Conservation (phyloP, 2,797 vertebrate species). For the Hylomyscus alleni region DNA sequence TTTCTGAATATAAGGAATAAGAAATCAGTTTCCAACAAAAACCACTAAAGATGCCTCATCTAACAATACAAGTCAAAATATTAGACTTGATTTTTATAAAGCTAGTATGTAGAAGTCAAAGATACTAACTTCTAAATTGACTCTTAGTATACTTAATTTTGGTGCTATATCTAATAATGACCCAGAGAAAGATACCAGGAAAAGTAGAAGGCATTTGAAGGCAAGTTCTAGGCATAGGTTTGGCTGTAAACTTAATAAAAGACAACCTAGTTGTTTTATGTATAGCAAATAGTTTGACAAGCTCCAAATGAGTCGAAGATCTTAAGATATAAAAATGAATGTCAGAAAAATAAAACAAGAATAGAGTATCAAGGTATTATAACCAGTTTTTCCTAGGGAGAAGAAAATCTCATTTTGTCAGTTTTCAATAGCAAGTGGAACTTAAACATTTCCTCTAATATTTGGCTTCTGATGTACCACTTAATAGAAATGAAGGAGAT, state of each 20-base stretch:
- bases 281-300: slow-evolving; percentile 35
- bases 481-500: slow-evolving; percentile 8
- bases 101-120: slow-evolving; percentile 72
- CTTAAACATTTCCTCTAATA: slow-evolving; percentile 48
- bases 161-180: slow-evolving; percentile 76
- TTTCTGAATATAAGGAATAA: slow-evolving; percentile 72
- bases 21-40: slow-evolving; percentile 79
- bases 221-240: slow-evolving; percentile 77
- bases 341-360: slow-evolving; percentile 62
- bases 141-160: slow-evolving; percentile 67
- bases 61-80: slow-evolving; percentile 79
- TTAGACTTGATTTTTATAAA: no score
- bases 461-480: slow-evolving; percentile 46
- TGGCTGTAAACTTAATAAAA: slow-evolving; percentile 66
- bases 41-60: slow-evolving; percentile 81
- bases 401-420: slow-evolving; percentile 41
- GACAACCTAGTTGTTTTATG: background rate
- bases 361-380: background rate
- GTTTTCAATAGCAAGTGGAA: slow-evolving; percentile 65
- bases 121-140: slow-evolving; percentile 76
- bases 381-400: slow-evolving; percentile 21
- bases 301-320: slow-evolving; percentile 49
- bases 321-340: slow-evolving; percentile 61
- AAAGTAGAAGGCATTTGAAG: slow-evolving; percentile 79
- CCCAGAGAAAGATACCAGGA: slow-evolving; percentile 75